Base-by-base conservation (phyloP, 2,888 invertebrate species). In the Drosophila koepferae region DNA sequence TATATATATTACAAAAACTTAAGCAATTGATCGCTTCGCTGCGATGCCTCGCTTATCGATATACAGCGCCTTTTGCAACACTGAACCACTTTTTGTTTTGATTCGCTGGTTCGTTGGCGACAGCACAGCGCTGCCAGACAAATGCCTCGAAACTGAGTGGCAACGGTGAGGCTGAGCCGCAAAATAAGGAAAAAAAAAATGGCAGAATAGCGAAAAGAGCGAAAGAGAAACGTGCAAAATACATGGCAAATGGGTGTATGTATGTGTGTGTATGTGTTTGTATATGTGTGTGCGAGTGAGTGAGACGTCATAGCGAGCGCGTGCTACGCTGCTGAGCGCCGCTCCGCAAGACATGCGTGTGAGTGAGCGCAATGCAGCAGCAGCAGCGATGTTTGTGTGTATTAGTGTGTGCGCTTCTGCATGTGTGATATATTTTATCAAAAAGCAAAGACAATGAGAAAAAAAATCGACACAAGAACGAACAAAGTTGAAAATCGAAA, bases 371-470 rank as follows among this genome's bases (percentile, higher is more conserved):
- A 80, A 79, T 80, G 80, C 78, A 79, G 51, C 60, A 63, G 58
- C 63, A 62, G 58, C 63, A 62, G 63, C 53, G 31, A 54, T 48
- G 28, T 53, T 10, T 63, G 64, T 63, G 49, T 72, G 43, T 58
- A 31, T 69, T 54, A 62, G 23, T 55, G 44, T 67, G 60, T 58
- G 58, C 58, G 38, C 66, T 61, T 75, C 65, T 73, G 71, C 54
- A 61, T 75, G 72, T 69, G 68, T 74, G 61, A 75, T 74, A 81
- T 80, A 83, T 80, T 84, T 91, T 83, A 80, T 88, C 86, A 83
- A 91, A 84, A 90, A 75, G 90, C 86, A 82, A 78, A 81, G 79
- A 81, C 82, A 80, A 89, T 88, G 78, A 76, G 80, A 74, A 65
- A 68, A 68, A 70, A 66, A 65, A 46, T 23, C 64, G 46, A 70